Evolutionary conservation across 2,888 invertebrate species (phyloP).

Genomic region (Melanostoma mellinum): DNA sequence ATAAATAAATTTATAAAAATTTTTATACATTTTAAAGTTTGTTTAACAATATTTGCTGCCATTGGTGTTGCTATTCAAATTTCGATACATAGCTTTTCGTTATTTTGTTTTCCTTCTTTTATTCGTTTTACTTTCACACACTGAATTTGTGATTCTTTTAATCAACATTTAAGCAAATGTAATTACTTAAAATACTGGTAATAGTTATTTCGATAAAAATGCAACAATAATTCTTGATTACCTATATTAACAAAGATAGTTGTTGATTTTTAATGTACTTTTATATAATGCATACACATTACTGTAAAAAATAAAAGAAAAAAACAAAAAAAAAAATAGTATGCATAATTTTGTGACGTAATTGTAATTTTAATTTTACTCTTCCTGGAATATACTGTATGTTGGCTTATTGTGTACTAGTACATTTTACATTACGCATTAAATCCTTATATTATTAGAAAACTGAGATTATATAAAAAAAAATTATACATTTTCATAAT

Average conservation of each 20-base stretch:
- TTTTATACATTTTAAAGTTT: slow-evolving; percentile 8
- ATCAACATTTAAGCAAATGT: no score
- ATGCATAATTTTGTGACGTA: neutral
- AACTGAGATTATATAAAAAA: slow-evolving; percentile 17
- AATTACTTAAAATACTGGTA: no score
- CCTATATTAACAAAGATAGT: no score
- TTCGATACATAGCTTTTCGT: neutral
- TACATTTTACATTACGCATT: slow-evolving; percentile 54
- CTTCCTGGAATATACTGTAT: slow-evolving; percentile 37
- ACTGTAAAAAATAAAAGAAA: no score
- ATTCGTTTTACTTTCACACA: no score
- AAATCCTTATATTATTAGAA: slow-evolving; percentile 39
- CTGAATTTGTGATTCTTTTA: no score
- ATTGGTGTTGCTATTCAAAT: slow-evolving; percentile 47
- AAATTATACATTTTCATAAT: slow-evolving; percentile 26
- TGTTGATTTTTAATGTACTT: no score
- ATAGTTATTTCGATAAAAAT: no score
- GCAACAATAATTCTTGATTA: no score
- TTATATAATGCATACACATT: no score
- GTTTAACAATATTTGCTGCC: slow-evolving; percentile 20
- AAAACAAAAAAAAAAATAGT: no score
- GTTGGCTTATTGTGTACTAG: slow-evolving; percentile 71
- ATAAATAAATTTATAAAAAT: slow-evolving; percentile 19
- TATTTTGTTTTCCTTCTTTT: slow-evolving; percentile 29
- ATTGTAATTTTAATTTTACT: slow-evolving; percentile 32